These are phyloP conservation scores for Metridium senile DNA, from an alignment of 92 coral and sea anemone genomes.

Conservation along the genomic window DNA sequence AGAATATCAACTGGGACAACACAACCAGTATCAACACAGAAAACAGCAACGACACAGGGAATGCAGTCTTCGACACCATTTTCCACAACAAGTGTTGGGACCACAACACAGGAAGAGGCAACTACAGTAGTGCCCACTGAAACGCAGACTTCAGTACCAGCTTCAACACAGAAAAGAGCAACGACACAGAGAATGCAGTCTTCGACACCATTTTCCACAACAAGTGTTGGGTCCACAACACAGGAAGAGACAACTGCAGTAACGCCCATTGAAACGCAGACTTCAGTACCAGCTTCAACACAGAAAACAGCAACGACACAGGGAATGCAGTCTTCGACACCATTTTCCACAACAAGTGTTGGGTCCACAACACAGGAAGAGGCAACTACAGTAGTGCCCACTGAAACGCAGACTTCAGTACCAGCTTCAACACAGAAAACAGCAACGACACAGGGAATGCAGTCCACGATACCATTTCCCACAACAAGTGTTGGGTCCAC, in stretches of 20 bases:
- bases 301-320: slow-evolving; percentile 13
- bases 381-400: slow-evolving; percentile 21
- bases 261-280: no score
- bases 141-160: no score
- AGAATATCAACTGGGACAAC: background rate
- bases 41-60: background rate
- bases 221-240: background rate
- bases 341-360: background rate
- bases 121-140: slow-evolving; percentile 28
- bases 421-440: slow-evolving; percentile 10
- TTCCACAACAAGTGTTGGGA: background rate
- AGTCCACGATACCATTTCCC: background rate
- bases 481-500: background rate
- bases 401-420: no score
- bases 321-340: background rate
- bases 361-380: background rate
- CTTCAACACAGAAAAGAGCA: slow-evolving; percentile 5
- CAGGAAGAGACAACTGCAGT: background rate
- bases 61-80: background rate
- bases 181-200: slow-evolving; percentile 7
- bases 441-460: slow-evolving; percentile 4
- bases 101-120: background rate
- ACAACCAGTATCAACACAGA: background rate
- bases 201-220: background rate
- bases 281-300: slow-evolving; percentile 9